Evolutionary conservation across 37 sponge, comb jelly and placozoan genomes (phyloP), one percentile per base, ranked within the genome.

Genomic region (Halisarca cf. caerulea): DNA sequence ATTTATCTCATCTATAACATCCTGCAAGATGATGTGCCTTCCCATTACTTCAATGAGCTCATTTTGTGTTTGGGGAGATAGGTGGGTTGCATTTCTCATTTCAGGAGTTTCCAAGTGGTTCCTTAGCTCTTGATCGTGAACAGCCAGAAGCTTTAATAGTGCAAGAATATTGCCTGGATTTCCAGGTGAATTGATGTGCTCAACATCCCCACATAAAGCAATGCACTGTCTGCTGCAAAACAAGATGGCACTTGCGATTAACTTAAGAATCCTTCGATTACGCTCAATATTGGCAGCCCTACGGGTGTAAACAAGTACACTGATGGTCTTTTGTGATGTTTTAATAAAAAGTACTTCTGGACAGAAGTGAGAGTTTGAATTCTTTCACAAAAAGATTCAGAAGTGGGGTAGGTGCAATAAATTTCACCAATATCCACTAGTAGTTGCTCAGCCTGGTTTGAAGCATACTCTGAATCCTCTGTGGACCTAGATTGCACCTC

Each of bases 141-240:
- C n/a, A 33, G 81, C 33, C 20, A 60, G 39, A 20, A 81, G 81
- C 72, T 54, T 60, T 55, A 85, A 80, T 30, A 85, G 11, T 21
- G 61, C 61, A 40, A 85, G 60, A 47, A 80, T 81, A 78, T 85
- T 85, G 18, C 86, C 86, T 53, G 86, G 86, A 78, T 85, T 85
- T 36, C 36, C 61, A 21, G 80, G 27, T 28, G 30, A 27, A 42
- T 72, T 58, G 40, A 57, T 23, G 3, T 85, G 27, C 81, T 85
- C 86, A 72, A 38, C 27, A 78, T 85, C 75, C 9, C 86, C 86
- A 33, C 86, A 24, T 43, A 85, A 39, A 39, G 86, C 86, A 58
- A 85, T 78, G 36, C 86, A 85, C 79, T 85, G 86, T 40, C 59
- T 44, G 33, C 80, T 59, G 24, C 86, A 85, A 55, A 80, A 78